Conservation (phyloP, 2,113 vertebrate genomes). For the Lamprologus callipterus region DNA sequence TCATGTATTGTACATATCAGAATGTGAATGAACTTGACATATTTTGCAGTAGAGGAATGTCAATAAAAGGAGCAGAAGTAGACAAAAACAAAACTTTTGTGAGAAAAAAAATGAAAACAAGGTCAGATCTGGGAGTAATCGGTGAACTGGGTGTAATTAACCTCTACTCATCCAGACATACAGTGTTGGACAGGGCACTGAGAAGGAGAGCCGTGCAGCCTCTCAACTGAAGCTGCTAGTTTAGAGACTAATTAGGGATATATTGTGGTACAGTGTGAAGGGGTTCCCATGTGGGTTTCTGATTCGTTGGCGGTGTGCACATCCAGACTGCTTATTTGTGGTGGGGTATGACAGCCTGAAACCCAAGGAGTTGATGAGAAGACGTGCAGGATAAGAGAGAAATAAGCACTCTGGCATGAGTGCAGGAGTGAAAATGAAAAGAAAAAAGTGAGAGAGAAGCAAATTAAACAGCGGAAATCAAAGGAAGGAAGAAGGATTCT, state of each 20-base stretch:
- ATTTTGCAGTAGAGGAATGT: not conserved
- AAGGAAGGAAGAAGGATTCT: not conserved
- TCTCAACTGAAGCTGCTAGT: slow-evolving; percentile 25
- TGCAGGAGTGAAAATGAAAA: not conserved
- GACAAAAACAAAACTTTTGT: not conserved
- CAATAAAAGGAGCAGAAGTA: not conserved
- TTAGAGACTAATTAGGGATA: slow-evolving; percentile 54
- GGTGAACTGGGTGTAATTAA: slow-evolving; percentile 32
- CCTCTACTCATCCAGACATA: slow-evolving; percentile 23
- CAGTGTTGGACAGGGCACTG: slow-evolving; percentile 13
- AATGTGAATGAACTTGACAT: not conserved
- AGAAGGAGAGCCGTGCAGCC: not conserved
- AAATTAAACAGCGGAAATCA: not conserved
- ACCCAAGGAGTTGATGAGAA: not conserved
- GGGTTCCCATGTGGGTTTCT: slow-evolving; percentile 41
- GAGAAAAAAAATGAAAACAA: not conserved
- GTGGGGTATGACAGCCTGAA: slow-evolving; percentile 45
- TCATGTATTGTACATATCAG: not conserved
- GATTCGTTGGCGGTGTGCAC: slow-evolving; percentile 13
- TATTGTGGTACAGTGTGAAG: slow-evolving; percentile 44
- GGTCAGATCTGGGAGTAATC: not conserved
- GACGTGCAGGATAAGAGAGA: not conserved
- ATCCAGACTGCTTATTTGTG: slow-evolving; percentile 53
- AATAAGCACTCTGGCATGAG: not conserved
- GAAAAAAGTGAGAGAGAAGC: not conserved